Conservation (phyloP, 1,140 invertebrate species). For the Cylas formicarius region DNA sequence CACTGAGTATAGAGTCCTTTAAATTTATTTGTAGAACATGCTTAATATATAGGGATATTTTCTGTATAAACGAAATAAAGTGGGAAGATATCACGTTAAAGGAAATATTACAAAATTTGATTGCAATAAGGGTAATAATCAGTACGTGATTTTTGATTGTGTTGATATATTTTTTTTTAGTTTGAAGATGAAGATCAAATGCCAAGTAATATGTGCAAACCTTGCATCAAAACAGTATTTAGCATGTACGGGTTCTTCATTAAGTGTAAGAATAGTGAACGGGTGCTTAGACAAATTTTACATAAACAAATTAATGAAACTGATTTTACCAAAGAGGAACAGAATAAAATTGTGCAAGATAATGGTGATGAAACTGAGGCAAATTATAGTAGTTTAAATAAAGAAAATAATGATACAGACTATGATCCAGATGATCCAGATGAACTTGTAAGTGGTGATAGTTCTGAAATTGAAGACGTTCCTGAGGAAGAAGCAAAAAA, state of each 20-base stretch:
- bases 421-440: neutral
- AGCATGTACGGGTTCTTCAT: constrained; percentile 8
- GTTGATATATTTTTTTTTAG: constrained; percentile 11
- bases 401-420: neutral
- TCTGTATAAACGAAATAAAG: neutral
- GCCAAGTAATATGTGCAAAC: constrained; percentile 16
- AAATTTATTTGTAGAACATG: constrained; percentile 15
- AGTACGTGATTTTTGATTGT: constrained; percentile 3
- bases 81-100: constrained; percentile 10
- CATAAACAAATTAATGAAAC: constrained; percentile 1
- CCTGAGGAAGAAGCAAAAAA: neutral
- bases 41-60: constrained; percentile 11
- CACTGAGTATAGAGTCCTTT: constrained; percentile 6
- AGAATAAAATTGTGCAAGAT: neutral
- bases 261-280: constrained; percentile 16
- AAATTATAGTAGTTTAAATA: constrained; percentile 5
- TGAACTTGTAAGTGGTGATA: neutral
- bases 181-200: constrained; percentile 6
- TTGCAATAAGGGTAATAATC: neutral
- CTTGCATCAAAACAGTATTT: constrained; percentile 17
- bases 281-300: constrained; percentile 9
- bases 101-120: constrained; percentile 4
- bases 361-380: neutral
- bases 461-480: neutral
- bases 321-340: neutral